Base-by-base conservation (phyloP, 2,797 vertebrate species). In the Chromobotia macracanthus region DNA sequence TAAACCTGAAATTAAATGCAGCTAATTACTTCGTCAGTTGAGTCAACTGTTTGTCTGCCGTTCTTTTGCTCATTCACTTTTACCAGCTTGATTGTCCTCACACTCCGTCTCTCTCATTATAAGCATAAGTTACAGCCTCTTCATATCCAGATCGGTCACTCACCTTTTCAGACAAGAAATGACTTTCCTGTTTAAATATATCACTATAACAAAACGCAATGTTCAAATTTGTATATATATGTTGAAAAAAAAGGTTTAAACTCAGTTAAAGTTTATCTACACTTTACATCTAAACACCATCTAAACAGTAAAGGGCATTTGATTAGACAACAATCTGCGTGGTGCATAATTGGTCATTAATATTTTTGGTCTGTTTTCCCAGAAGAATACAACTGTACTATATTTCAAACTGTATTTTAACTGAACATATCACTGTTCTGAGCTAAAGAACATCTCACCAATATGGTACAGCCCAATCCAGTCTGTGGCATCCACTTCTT, bases 381-480 rank as follows among this genome's bases (percentile, higher is more conserved):
- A 41, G 38, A 41, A 38, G 35, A 38, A 38, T 1, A 44, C 8
- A 1, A 2, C 10, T 11, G 10, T 44, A 44, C 9, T 44, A 10
- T 44, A 44, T 10, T 44, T 41, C 10, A 9, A 38, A 41, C 38
- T 9, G 7, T 41, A 2, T 28, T 2, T 28, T 31, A 38, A 9
- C 35, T 6, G 35, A 5, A 38, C 5, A 23, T 46, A 53, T 8
- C 23, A n/a, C n/a, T n/a, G n/a, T n/a, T n/a, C n/a, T n/a, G n/a
- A 31, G 15, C 25, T 31, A 16, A 18, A 61, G 11, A 66, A 56
- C 18, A 31, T 80, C 95, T 95, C 91, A 99, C 97, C 97, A 56
- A 99, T 98, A 84, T 98, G 96, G 89, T 98, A 99, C 18, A 99
- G 93, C 76, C 97, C 97, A 66, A 99, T 99, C 97, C 97, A 99